A percentile compares a stretch with the other conserved stretches of the same genome.
phyloP scores from a whole-genome alignment of 2,888 invertebrate genomes.

The Hypena proboscidalis region DNA sequence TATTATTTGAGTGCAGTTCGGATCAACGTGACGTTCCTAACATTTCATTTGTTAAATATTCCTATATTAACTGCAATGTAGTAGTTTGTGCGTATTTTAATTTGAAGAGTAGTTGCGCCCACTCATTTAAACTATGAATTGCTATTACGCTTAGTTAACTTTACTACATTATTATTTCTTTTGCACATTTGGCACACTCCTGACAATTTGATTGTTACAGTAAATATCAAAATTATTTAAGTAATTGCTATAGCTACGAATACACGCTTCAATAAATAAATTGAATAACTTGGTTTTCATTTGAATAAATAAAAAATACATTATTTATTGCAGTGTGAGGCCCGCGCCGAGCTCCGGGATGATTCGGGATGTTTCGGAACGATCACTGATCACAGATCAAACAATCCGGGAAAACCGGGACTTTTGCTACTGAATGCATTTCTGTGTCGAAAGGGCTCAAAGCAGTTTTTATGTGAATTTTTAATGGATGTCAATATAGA shows the following conservation, averaged over 20 bases:
- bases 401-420: conserved; percentile 35
- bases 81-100: conserved; percentile 12
- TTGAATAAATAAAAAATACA: conserved; percentile 25
- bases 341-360: conserved; percentile 40
- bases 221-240: neutral
- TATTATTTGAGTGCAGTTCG: conserved; percentile 28
- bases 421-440: conserved; percentile 63
- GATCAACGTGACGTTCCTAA: conserved; percentile 34
- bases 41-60: conserved; percentile 62
- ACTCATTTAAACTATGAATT: neutral
- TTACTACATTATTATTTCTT: conserved; percentile 1
- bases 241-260: conserved; percentile 2
- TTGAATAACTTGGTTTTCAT: conserved; percentile 15
- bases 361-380: conserved; percentile 28
- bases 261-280: conserved; percentile 40
- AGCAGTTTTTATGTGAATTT: conserved; percentile 80
- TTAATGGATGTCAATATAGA: conserved; percentile 68
- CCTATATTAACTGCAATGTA: conserved; percentile 71
- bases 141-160: neutral
- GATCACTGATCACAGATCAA: too few species aligned
- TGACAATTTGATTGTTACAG: conserved; percentile 8
- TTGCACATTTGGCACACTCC: conserved; percentile 4
- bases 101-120: conserved; percentile 1
- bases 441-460: conserved; percentile 77
- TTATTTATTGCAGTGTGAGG: conserved; percentile 68